Conservation (phyloP, 2,113 vertebrate genomes). For the Ceyx margarethae region DNA sequence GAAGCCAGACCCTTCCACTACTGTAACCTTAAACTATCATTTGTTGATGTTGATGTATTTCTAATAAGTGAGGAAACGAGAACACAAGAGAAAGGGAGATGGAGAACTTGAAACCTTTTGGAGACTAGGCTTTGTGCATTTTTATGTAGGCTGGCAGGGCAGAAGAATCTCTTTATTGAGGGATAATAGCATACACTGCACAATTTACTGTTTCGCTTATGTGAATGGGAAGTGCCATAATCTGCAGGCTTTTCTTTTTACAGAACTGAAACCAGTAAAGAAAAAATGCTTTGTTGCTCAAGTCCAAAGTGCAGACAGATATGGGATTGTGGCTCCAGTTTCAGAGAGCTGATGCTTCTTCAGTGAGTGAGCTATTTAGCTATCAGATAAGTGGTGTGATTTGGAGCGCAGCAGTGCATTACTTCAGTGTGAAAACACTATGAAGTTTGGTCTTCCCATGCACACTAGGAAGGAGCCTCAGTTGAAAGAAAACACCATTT, state of each 20-base stretch:
- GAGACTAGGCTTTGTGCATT: slow-evolving; percentile 32
- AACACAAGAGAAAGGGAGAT: slow-evolving; percentile 1
- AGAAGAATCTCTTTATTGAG: background rate
- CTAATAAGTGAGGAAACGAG: slow-evolving; percentile 16
- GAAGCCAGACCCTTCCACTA: slow-evolving; percentile 52
- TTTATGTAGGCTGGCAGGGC: slow-evolving; percentile 18
- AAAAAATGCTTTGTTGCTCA: slow-evolving; percentile 32
- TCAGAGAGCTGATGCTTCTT: background rate
- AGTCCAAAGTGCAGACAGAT: background rate
- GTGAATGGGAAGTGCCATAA: background rate
- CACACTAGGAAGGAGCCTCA: background rate
- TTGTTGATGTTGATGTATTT: slow-evolving; percentile 53
- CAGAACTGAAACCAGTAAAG: slow-evolving; percentile 45
- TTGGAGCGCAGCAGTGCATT: background rate
- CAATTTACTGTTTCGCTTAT: background rate
- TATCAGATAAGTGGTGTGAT: background rate
- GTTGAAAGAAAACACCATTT: background rate
- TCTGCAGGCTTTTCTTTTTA: slow-evolving; percentile 39
- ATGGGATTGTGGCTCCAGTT: background rate
- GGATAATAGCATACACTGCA: background rate
- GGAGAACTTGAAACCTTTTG: slow-evolving; percentile 14
- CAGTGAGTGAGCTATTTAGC: background rate
- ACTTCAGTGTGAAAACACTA: background rate
- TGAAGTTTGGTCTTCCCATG: background rate
- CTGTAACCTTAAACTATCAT: slow-evolving; percentile 64